Conservation (phyloP, 2,888 invertebrate genomes). For the Heteromyza rotundicornis region DNA sequence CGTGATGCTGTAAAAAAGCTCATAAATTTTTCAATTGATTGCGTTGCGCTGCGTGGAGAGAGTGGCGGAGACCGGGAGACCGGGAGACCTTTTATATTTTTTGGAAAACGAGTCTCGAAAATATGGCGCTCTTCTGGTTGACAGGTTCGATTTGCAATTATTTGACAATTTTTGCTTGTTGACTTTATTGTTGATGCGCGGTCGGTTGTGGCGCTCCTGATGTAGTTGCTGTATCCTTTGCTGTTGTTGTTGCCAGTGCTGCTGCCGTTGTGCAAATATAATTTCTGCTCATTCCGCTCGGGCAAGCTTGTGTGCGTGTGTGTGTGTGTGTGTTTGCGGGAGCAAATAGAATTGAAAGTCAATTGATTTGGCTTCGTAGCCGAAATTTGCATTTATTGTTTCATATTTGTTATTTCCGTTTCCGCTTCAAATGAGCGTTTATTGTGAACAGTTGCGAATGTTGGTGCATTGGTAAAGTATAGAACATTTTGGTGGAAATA, state of each 20-base stretch:
- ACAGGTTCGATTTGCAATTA: background rate
- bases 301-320: background rate
- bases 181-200: too few relatives aligned
- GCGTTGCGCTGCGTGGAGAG: background rate
- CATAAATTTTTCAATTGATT: conserved; percentile 4
- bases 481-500: too few relatives aligned
- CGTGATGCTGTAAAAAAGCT: background rate
- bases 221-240: too few relatives aligned
- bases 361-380: background rate
- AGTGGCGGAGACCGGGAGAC: too few relatives aligned
- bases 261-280: background rate
- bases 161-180: background rate
- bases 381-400: conserved; percentile 1
- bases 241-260: conserved; percentile 4
- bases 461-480: too few relatives aligned
- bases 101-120: too few relatives aligned
- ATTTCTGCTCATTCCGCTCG: background rate
- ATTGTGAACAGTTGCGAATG: too few relatives aligned
- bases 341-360: background rate
- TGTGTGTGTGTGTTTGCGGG: too few relatives aligned
- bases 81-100: background rate
- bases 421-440: background rate
- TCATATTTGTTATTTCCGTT: background rate
- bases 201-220: too few relatives aligned
- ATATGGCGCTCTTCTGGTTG: too few relatives aligned